Evolutionary conservation across 2,113 vertebrate species (phyloP), one percentile per base, ranked within the genome.

Genomic region (Aythya baeri): DNA sequence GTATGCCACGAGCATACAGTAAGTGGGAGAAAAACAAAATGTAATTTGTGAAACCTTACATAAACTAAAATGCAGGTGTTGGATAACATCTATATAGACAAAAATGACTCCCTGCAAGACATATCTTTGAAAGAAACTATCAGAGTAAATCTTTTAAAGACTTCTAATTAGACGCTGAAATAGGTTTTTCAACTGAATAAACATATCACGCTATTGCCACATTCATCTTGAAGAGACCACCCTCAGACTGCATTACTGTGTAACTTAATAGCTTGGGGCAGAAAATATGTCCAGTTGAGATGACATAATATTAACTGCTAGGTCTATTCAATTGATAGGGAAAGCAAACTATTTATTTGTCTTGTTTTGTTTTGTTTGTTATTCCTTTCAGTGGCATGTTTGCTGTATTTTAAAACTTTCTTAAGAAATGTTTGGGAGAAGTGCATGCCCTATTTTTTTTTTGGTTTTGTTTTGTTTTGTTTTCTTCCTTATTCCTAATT

Each of bases 141-240:
- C 44, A 66, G 63, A 95, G 49, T 94, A 96, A 95, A 94, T 97
- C 89, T 90, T 97, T 96, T 96, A 95, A 97, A 98, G 93, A 86
- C 86, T 94, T 97, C 94, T 97, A 96, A 97, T 98, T 97, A 97
- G 95, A 97, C 88, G 86, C 43, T 50, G 67, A 97, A 97, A 94
- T 93, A 97, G 93, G 95, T 96, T 97, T 96, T 97, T 89, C 91
- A 58, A 62, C 57, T 96, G 96, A 97, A 96, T 98, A 98, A 98
- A 97, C 94, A 97, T 86, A 96, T 93, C 94, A 76, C 9, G 62
- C 58, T 81, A 85, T 95, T 97, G 94, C 91, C 59, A 94, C 95
- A 97, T 97, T 97, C 85, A 70, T 98, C 93, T 94, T 97, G 65
- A 81, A 93, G 94, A 90, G 98, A 98, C 98, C 97, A 98, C 98